Conservation (phyloP, 2,797 vertebrate genomes). For the Florisuga fusca region DNA sequence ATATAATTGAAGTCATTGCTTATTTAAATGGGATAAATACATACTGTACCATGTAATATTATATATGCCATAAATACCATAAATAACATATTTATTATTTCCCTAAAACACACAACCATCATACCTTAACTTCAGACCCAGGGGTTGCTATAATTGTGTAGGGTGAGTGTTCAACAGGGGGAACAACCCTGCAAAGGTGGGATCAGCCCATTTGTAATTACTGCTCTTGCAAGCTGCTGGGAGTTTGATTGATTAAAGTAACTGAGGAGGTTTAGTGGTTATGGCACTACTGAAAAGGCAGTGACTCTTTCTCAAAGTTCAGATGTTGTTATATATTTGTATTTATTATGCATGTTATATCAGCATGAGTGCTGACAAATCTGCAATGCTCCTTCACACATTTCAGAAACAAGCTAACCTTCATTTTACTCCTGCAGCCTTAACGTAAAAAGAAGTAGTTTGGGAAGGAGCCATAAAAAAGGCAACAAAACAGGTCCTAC, state of each 20-base stretch:
- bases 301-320: not conserved
- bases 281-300: not conserved
- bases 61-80: not conserved
- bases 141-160: not conserved
- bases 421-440: not conserved
- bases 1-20: not conserved
- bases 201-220: not conserved
- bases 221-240: fast-evolving
- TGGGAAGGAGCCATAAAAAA: not conserved
- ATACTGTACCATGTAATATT: not conserved
- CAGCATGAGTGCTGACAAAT: not conserved
- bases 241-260: not conserved
- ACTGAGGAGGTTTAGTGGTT: not conserved
- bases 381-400: not conserved
- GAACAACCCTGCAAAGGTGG: not conserved
- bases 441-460: not conserved
- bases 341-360: not conserved
- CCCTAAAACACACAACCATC: not conserved
- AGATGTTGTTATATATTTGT: not conserved
- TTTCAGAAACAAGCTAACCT: not conserved
- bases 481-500: not conserved
- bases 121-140: not conserved
- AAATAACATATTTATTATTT: not conserved
- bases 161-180: not conserved
- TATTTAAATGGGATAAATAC: not conserved